Percentiles rank a stretch among this genome's conserved stretches.
Conservation (phyloP, 2,888 invertebrate genomes). For the Lasioglossum oenotherae region DNA sequence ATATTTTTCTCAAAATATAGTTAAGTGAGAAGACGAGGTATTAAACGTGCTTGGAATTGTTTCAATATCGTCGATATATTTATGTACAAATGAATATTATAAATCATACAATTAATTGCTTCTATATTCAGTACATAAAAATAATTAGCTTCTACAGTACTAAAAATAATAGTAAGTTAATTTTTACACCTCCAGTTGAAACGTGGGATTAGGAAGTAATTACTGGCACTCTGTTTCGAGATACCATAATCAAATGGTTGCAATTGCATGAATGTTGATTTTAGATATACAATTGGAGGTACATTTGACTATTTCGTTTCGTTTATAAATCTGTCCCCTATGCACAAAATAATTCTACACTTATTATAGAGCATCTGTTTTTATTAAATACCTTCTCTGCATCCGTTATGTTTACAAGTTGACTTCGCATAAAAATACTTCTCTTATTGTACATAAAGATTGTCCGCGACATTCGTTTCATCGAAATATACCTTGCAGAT, state of each 20-base stretch:
- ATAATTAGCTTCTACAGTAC: conserved; percentile 76
- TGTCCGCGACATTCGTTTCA: conserved; percentile 54
- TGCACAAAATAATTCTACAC: conserved; percentile 74
- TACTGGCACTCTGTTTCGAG: conserved; percentile 32
- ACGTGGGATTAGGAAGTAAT: conserved; percentile 24
- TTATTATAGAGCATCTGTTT: conserved; percentile 64
- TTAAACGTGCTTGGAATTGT: conserved; percentile 61
- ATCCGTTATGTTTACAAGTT: conserved; percentile 78
- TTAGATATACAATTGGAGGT: conserved; percentile 78
- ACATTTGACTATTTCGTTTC: conserved; percentile 82
- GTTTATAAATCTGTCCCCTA: conserved; percentile 73
- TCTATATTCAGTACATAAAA: conserved; percentile 77
- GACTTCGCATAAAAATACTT: conserved; percentile 78
- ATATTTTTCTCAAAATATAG: background rate
- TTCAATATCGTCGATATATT: conserved; percentile 80
- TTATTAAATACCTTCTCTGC: conserved; percentile 76
- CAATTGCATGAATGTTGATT: conserved; percentile 66
- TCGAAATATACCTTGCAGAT: conserved; percentile 36
- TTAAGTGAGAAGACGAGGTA: background rate
- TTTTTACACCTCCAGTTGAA: conserved; percentile 45
- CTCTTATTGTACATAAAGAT: conserved; percentile 77
- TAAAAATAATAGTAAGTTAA: conserved; percentile 53
- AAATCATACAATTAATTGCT: conserved; percentile 74
- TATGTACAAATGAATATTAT: conserved; percentile 81
- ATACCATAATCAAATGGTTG: conserved; percentile 3